phyloP scores from a whole-genome alignment of 2,888 invertebrate species.

The Muscina levida region DNA sequence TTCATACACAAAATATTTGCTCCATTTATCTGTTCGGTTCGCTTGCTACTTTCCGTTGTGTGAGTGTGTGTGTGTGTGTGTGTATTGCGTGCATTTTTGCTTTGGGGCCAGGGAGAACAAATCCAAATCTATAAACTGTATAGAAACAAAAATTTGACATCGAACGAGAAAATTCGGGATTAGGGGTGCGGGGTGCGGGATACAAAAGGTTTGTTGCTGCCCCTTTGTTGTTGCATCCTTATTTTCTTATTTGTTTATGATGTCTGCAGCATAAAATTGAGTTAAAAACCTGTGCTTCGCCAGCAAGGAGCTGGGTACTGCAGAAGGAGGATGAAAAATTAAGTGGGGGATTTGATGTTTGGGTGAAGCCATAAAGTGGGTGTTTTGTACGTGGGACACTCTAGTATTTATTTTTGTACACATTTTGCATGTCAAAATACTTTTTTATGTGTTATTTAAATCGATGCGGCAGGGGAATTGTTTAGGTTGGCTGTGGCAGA shows the following conservation, averaged over 20 bases:
- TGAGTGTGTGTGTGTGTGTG: too few species aligned
- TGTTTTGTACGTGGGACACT: not conserved
- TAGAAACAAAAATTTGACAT: not conserved
- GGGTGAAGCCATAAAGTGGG: not conserved
- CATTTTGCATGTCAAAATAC: slow-evolving; percentile 22
- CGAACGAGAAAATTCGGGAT: not conserved
- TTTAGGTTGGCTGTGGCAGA: too few species aligned
- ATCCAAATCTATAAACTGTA: not conserved
- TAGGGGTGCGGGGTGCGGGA: too few species aligned
- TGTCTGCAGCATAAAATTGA: slow-evolving; percentile 17
- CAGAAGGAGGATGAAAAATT: not conserved
- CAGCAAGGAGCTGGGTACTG: not conserved
- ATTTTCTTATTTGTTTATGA: slow-evolving; percentile 16
- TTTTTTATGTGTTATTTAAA: not conserved
- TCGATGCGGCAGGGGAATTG: too few species aligned
- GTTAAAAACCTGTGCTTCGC: not conserved
- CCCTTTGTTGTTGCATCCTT: slow-evolving; percentile 6
- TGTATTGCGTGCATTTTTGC: too few species aligned
- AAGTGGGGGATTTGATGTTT: not conserved
- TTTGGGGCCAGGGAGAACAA: not conserved
- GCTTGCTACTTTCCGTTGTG: too few species aligned
- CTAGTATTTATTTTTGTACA: slow-evolving; percentile 3
- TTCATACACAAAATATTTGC: too few species aligned
- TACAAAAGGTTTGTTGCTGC: slow-evolving; percentile 23
- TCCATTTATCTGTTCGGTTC: too few species aligned